These are phyloP conservation scores for Glossophaga mutica DNA, from an alignment of 2,797 vertebrate species.

Conservation along the genomic window DNA sequence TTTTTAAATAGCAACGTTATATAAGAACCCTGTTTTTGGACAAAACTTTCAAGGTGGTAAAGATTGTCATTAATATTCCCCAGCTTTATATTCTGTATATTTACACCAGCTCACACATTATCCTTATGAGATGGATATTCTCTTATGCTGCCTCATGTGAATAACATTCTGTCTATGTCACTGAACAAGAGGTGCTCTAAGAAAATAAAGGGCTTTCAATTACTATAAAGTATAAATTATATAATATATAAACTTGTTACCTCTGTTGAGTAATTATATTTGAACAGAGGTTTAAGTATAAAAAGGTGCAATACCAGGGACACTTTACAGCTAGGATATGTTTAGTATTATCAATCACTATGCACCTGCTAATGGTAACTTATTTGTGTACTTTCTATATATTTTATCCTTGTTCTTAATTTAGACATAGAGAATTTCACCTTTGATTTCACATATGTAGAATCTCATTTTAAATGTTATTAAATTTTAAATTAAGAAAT, in stretches of 20 bases:
- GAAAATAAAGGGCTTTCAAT: background rate
- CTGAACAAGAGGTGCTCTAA: background rate
- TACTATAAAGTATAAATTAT: background rate
- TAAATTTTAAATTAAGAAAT: background rate
- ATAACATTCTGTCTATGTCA: background rate
- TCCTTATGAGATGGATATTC: background rate
- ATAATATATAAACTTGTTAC: background rate
- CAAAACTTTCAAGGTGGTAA: background rate
- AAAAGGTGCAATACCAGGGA: background rate
- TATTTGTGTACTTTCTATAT: background rate
- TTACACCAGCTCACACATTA: background rate
- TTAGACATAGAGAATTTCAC: background rate
- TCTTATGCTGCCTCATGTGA: background rate
- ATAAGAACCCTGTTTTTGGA: background rate
- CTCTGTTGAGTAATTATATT: background rate
- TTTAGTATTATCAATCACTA: background rate
- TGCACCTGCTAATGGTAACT: background rate
- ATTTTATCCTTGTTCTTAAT: background rate
- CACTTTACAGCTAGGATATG: fast-evolving
- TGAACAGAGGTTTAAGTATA: background rate
- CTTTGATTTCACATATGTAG: background rate
- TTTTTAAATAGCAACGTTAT: background rate
- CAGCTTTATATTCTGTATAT: background rate
- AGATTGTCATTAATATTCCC: background rate
- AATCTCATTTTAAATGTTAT: background rate